A percentile compares a stretch with the other conserved stretches of the same genome.
phyloP scores from a whole-genome alignment of 2,797 vertebrate species.

The Epinephelus awoara region DNA sequence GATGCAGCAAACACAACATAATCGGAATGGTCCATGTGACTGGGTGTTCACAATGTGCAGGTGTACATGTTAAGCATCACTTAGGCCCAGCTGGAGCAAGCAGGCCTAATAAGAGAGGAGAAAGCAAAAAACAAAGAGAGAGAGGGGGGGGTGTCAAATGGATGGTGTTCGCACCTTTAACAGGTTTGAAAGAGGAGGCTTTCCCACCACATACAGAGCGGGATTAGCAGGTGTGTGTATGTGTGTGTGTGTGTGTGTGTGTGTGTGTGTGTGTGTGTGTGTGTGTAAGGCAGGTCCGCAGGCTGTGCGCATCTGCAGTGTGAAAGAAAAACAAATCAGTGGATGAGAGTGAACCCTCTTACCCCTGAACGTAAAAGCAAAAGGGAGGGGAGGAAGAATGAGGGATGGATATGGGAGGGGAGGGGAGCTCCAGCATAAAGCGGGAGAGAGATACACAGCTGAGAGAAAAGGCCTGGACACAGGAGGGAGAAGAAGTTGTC shows the following conservation, averaged over 20 bases:
- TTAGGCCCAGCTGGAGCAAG: constrained; percentile 52
- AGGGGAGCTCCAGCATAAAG: neutral
- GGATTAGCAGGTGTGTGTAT: constrained; percentile 67
- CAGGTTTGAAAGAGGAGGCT: constrained; percentile 68
- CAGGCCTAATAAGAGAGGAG: constrained; percentile 48
- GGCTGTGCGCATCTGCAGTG: constrained; percentile 72
- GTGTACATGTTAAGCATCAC: constrained; percentile 65
- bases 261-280: constrained; percentile 41
- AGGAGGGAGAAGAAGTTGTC: neutral
- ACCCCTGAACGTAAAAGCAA: constrained; percentile 64
- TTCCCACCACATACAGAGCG: constrained; percentile 63
- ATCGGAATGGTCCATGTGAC: constrained; percentile 52
- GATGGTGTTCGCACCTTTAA: constrained; percentile 71
- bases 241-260: constrained; percentile 38
- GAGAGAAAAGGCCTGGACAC: constrained; percentile 7
- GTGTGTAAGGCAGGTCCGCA: constrained; percentile 50
- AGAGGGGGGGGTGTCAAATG: constrained; percentile 56
- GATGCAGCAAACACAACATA: constrained; percentile 46
- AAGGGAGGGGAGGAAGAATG: constrained; percentile 33
- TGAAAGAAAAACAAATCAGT: constrained; percentile 79
- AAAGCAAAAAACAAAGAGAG: constrained; percentile 38
- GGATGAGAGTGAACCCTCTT: constrained; percentile 77
- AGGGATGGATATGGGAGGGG: constrained; percentile 27
- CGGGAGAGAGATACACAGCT: neutral
- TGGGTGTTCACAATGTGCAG: constrained; percentile 48